Base-by-base conservation (phyloP, 2,113 vertebrate genomes). In the Cromileptes altivelis region DNA sequence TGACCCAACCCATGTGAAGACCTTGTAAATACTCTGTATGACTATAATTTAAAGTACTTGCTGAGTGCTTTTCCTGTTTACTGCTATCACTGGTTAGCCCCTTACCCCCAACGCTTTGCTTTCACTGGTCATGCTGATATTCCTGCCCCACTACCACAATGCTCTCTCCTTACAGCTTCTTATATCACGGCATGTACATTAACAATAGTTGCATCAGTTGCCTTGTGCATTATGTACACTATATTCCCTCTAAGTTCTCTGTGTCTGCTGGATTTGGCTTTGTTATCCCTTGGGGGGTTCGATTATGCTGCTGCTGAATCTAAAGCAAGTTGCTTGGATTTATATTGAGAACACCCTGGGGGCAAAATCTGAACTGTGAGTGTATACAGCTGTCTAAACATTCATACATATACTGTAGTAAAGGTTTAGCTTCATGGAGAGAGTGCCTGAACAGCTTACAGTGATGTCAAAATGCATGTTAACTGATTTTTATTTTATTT, bases 221-320 rank as follows among this genome's bases (percentile, higher is more conserved):
- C 19, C 61, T 70, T 57, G 40, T 79, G 65, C 7, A 75, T 83
- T 78, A 72, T 86, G 53, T 27, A 61, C 53, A 27, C 47, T n/a
- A 55, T 64, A 56, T 50, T 60, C 40, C 23, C 19, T 72, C 13
- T 55, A 56, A 75, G 79, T 82, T 42, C 33, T n/a, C 18, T 55
- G 53, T 14, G 64, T 57, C 52, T 61, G 33, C 21, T 0, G 3
- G 60, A 76, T 75, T 80, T 17, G 65, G 57, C 30, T 33, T 33
- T 78, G 50, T 71, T 72, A 68, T 17, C 23, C 70, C 78, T 49
- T 11, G 42, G 50, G 71, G 52, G 4, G 45, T 70, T 71, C 15
- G 64, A 75, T 73, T 75, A 78, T n/a, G 58, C 71, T 50, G 11
- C 5, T 4, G 33, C 37, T 76, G 57, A 63, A 80, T 78, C 55